These are phyloP conservation scores for Microhierax caerulescens DNA, from an alignment of 2,797 vertebrate species.

Conservation along the genomic window DNA sequence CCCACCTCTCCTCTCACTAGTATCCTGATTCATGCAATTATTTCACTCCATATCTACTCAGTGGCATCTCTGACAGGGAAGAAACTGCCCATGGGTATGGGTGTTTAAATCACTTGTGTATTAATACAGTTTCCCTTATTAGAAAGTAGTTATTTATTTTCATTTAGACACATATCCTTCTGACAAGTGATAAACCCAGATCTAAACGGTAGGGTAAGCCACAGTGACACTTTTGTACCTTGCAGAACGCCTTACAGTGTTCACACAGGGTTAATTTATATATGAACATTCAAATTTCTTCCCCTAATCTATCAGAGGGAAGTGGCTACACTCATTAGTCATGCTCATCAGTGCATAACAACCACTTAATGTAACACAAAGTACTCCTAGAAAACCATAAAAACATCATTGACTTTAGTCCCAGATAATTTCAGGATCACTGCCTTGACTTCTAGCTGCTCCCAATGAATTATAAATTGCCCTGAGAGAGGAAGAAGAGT, in stretches of 20 bases:
- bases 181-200: neutral
- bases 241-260: neutral
- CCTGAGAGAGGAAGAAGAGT: neutral
- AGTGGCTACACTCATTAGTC: neutral
- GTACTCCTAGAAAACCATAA: slow-evolving; percentile 32
- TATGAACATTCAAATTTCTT: neutral
- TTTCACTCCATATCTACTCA: neutral
- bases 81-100: neutral
- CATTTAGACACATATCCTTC: neutral
- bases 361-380: neutral
- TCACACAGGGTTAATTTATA: neutral
- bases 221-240: neutral
- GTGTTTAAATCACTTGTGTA: neutral
- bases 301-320: neutral
- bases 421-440: slow-evolving; percentile 21
- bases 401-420: neutral
- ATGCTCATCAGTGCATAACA: neutral
- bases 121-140: neutral
- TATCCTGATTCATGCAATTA: neutral
- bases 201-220: neutral
- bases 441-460: slow-evolving; percentile 20
- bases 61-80: neutral
- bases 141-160: neutral
- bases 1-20: neutral
- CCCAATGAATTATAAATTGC: neutral